Evolutionary conservation across 1,140 invertebrate species (phyloP).

Genomic region (Bombus cullumanus): DNA sequence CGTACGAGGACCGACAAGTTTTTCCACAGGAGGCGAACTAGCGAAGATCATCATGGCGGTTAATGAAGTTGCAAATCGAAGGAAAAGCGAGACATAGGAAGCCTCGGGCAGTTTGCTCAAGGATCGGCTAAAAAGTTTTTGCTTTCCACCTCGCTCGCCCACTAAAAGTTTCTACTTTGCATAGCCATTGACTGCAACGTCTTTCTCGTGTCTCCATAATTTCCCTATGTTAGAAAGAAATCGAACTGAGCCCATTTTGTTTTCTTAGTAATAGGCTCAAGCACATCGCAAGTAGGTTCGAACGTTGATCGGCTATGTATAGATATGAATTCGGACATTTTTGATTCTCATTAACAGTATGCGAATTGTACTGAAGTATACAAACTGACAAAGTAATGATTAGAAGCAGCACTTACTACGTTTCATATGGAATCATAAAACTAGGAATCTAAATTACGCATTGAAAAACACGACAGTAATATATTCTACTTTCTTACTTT

Average conservation of each 20-base stretch:
- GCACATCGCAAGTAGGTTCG: no score
- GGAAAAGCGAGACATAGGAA: constrained; percentile 24
- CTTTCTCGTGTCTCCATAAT: constrained; percentile 35
- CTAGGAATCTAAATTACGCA: no score
- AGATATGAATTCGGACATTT: no score
- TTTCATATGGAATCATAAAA: no score
- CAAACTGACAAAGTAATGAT: no score
- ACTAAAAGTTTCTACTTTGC: constrained; percentile 49
- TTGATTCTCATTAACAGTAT: no score
- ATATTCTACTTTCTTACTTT: no score
- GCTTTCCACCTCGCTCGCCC: neutral
- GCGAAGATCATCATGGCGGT: constrained; percentile 16
- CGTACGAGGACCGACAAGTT: constrained; percentile 37
- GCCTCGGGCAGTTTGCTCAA: constrained; percentile 2
- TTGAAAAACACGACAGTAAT: no score
- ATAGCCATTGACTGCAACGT: constrained; percentile 46
- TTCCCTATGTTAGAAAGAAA: constrained; percentile 1
- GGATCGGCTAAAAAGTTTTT: constrained; percentile 49
- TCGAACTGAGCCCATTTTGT: neutral
- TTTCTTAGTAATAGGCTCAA: no score
- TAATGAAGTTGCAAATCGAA: constrained; percentile 67
- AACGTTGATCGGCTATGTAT: no score
- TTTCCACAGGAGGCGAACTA: neutral
- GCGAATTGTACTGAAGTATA: no score
- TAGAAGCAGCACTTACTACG: no score